Percentiles rank a stretch among this genome's conserved stretches.
Evolutionary conservation across 1,140 invertebrate genomes (phyloP).

Genomic region (Hyphantria cunea): DNA sequence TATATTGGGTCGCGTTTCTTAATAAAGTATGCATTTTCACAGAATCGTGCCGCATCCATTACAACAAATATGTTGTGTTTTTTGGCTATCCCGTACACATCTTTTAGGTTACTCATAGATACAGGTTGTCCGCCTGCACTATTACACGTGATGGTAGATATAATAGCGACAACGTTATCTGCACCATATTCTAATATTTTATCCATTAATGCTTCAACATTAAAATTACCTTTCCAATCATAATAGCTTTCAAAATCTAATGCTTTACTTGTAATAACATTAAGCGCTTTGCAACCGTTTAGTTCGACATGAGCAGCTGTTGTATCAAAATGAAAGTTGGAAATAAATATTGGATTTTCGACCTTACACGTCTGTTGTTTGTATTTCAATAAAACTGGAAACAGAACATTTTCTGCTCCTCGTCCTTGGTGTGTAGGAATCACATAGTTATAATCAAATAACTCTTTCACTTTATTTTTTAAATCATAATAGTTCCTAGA

Average conservation of each 20-base stretch:
- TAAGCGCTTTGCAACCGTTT: neutral
- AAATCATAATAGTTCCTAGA: conserved; percentile 1
- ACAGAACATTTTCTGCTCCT: neutral
- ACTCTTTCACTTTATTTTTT: neutral
- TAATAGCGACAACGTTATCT: neutral
- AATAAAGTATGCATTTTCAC: conserved; percentile 4
- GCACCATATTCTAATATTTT: neutral
- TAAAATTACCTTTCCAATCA: conserved; percentile 4
- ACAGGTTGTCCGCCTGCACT: conserved; percentile 2
- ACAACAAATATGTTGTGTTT: conserved; percentile 1
- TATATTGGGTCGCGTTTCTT: neutral
- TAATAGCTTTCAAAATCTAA: neutral
- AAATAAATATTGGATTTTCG: neutral
- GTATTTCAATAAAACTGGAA: neutral
- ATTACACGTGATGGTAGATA: neutral
- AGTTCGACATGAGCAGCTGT: neutral
- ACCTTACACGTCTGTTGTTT: neutral
- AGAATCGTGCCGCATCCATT: neutral
- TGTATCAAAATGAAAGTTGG: conserved; percentile 4
- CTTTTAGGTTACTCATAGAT: neutral
- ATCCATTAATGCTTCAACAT: neutral
- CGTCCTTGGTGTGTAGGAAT: neutral
- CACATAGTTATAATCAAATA: conserved; percentile 1
- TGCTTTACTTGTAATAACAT: neutral
- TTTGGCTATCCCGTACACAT: neutral